Conservation (phyloP, 2,113 vertebrate genomes). For the Amazona vittata region DNA sequence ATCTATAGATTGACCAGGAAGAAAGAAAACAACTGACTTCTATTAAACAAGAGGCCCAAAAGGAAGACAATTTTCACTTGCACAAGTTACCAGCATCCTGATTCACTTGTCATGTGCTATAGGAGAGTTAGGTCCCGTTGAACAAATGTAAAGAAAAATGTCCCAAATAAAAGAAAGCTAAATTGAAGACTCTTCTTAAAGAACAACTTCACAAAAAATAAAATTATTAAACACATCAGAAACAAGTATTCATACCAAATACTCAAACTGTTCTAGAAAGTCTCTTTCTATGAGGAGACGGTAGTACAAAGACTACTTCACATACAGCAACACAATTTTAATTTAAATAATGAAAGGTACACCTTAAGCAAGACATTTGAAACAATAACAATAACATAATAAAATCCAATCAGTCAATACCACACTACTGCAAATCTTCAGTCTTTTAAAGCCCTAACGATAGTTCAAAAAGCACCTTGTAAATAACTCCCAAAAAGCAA, state of each 20-base stretch:
- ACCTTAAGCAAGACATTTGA: neutral
- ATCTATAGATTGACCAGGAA: neutral
- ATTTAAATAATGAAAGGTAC: neutral
- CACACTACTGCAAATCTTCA: neutral
- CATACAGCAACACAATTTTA: neutral
- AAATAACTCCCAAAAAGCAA: conserved; percentile 1
- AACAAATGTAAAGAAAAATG: neutral
- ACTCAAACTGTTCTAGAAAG: neutral
- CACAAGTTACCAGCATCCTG: neutral
- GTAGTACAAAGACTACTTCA: neutral
- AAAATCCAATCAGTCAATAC: neutral
- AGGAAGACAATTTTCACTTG: neutral
- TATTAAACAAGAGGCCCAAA: neutral
- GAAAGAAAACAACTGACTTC: neutral
- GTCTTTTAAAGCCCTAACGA: neutral
- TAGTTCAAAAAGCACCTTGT: neutral
- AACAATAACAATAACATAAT: neutral
- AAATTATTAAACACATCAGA: neutral
- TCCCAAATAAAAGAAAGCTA: neutral
- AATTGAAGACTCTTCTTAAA: neutral
- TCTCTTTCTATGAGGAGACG: neutral
- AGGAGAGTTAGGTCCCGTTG: neutral
- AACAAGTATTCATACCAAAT: neutral
- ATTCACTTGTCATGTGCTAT: neutral
- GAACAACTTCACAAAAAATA: neutral